Evolutionary conservation across 2,113 vertebrate species (phyloP), one percentile per base, ranked within the genome.

Genomic region (Mormoops blainvillei): DNA sequence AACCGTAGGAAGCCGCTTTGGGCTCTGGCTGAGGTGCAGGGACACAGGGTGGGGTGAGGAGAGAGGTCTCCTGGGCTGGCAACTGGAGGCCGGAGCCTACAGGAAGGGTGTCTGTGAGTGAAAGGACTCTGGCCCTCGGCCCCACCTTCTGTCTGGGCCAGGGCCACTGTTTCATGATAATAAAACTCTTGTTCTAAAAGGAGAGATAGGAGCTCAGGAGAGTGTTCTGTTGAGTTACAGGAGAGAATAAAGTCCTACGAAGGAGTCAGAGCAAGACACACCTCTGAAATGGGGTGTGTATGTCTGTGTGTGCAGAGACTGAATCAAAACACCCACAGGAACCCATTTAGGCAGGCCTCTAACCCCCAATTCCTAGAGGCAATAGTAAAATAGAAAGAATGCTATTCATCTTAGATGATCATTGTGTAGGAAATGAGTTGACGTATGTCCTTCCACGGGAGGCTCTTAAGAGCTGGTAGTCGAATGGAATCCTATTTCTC

Each of bases 91-190:
- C 31, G 65, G 38, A 80, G 33, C 68, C 54, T 50, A 8, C 4
- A 3, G 50, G 56, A 28, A 81, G 33, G 41, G 36, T 71, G 67
- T 43, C 70, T 48, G 36, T 58, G 84, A 90, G 56, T 16, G 43
- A 87, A 50, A 85, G 91, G 85, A 95, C 95, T 96, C 76, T 94
- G 95, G 89, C 61, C 93, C 94, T n/a, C 22, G 92, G 87, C 76
- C 68, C 88, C 3, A 2, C 45, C 67, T 15, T 63, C 81, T 71
- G 52, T 88, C 91, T 89, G 67, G 43, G 95, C 80, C 80, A 26
- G 67, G 43, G 95, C 80, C 80, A 26, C 83, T 36, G 90, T 63
- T 89, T 70, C 63, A 78, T 68, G 48, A 74, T 76, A 77, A 87
- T 91, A 91, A 91, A 97, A 93, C 81, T 61, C 88, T 94, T 43